A percentile compares a stretch with the other conserved stretches of the same genome.
These are phyloP conservation scores for Periophthalmodon schlosseri DNA, from an alignment of 2,113 vertebrate genomes.

Conservation along the genomic window DNA sequence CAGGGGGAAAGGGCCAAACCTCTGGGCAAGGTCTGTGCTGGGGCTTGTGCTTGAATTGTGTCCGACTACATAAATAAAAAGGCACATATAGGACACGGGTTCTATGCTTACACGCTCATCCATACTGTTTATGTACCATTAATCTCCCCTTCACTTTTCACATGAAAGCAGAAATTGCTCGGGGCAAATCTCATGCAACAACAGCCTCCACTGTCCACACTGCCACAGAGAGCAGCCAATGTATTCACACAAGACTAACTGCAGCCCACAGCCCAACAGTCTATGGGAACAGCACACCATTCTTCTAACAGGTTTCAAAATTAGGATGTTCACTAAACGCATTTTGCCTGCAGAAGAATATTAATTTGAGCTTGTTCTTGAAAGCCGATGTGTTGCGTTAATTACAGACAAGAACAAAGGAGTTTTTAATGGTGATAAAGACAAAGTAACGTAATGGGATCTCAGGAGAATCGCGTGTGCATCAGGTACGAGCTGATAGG, in stretches of 20 bases:
- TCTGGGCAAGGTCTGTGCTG: constrained; percentile 26
- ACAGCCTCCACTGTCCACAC: constrained; percentile 39
- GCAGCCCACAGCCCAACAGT: constrained; percentile 14
- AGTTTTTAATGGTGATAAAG: constrained; percentile 68
- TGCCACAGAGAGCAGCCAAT: constrained; percentile 31
- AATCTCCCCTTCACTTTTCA: constrained; percentile 65
- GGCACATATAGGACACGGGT: constrained; percentile 18
- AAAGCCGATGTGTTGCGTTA: constrained; percentile 69
- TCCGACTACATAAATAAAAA: constrained; percentile 32
- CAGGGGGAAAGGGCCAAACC: constrained; percentile 30
- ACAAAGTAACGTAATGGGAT: constrained; percentile 68
- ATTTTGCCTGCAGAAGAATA: constrained; percentile 53
- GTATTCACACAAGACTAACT: constrained; percentile 28
- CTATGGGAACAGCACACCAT: constrained; percentile 2
- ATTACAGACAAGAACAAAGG: constrained; percentile 70
- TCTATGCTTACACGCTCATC: constrained; percentile 51
- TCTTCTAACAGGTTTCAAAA: constrained; percentile 35
- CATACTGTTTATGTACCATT: constrained; percentile 75
- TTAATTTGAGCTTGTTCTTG: constrained; percentile 51
- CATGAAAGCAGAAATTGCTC: constrained; percentile 68
- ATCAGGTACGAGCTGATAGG: constrained; percentile 36
- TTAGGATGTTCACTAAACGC: constrained; percentile 46
- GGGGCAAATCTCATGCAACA: constrained; percentile 64
- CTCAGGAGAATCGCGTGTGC: constrained; percentile 48
- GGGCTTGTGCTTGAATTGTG: constrained; percentile 30